Evolutionary conservation across 2,888 invertebrate species (phyloP), one percentile per base, ranked within the genome.

Genomic region (Orthosia cruda): DNA sequence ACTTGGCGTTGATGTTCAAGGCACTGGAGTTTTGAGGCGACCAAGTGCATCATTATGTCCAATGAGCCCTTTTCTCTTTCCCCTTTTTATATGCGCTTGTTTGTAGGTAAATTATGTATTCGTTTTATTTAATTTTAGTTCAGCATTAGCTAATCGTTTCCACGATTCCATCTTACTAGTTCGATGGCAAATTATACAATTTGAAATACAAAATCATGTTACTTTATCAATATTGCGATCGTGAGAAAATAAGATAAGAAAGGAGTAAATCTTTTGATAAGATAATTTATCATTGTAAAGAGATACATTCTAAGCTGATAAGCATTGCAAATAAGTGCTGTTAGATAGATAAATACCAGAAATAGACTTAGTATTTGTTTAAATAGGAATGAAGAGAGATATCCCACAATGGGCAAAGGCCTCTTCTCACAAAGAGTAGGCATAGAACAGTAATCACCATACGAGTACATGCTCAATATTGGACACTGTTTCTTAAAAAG

Each of bases 161-260:
- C n/a, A 32, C 15, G 18, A 54, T 65, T 65, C 40, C 7, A 15
- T 32, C n/a, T 11, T 11, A n/a, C 15, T 9, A 65, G 20, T 47
- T 59, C 20, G 7, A 59, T 77, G 54, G 62, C 61, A 73, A 77
- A 59, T 68, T 50, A 52, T 23, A 54, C 13, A 15, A 54, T 54
- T 54, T 23, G 15, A 54, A 20, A 13, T 23, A 55, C 54, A 50
- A 32, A 32, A 32, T 40, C 40, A 40, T 40, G 40, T 9, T 40
- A 26, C 4, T 62, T 26, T 59, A 71, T 71, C 52, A 71, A 52
- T 66, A 55, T 55, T 23, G 45, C 26, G 70, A 80, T 63, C 69
- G 79, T 80, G 74, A 80, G 79, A 80, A 70, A 80, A 80, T 80
- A 74, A 58, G 61, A 73, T 80, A 69, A 7, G 15, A 47, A 20